Base-by-base conservation (phyloP, 2,797 vertebrate genomes). In the Xiphophorus birchmanni region DNA sequence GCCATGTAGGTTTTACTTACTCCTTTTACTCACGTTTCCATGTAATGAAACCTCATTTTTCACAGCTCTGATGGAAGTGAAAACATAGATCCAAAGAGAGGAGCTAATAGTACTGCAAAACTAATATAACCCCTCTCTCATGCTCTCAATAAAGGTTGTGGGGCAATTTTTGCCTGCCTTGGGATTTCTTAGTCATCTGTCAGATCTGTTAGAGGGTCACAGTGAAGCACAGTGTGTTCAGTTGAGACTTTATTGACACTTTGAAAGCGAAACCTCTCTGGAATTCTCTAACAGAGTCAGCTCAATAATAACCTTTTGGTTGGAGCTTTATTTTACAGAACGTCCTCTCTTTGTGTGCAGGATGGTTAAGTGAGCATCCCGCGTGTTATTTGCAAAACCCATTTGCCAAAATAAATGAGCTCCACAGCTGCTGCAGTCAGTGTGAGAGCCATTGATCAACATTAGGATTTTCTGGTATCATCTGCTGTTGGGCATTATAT, bases 341-440 rank as follows among this genome's bases (percentile, higher is more conserved):
- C 69, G 74, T 37, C 63, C 42, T 13, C 17, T 77, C 56, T 82
- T 82, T 60, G 29, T 73, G 72, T 2, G 13, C 81, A 42, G 44
- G 42, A 60, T 76, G 73, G 80, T 54, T 85, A 87, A 90, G 84
- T 81, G 77, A 90, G 82, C 87, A 80, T 87, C 91, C 88, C 52
- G 73, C 79, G 78, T 80, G 72, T 79, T 83, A 80, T 87, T 89
- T 86, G 73, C 78, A 82, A 91, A 89, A 81, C 50, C 73, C 90
- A 80, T 76, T 90, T 89, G 82, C 74, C 76, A 73, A 80, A 88
- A 85, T 86, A 81, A 79, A 90, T 88, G 71, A 88, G 83, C 67
- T 74, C 67, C 82, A 77, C 93, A 94, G 90, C 91, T 92, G 90
- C 84, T 81, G 80, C 73, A 35, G 87, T 91, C 37, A 76, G 15